Conservation (phyloP, 2,797 vertebrate species). For the Periophthalmus magnuspinnatus region DNA sequence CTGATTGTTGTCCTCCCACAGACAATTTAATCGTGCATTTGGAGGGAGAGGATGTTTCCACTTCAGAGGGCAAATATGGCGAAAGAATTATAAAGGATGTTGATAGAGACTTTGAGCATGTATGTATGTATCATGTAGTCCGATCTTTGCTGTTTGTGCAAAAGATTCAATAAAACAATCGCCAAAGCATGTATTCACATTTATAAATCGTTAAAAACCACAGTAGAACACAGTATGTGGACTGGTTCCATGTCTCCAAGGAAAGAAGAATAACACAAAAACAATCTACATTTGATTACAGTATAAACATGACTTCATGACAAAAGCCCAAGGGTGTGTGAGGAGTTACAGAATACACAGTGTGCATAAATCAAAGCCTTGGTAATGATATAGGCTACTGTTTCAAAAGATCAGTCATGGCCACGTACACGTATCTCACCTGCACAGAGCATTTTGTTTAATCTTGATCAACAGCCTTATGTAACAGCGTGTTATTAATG, state of each 20-base stretch:
- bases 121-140: too few species aligned
- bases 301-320: slow-evolving; percentile 8
- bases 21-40: slow-evolving; percentile 38
- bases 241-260: slow-evolving; percentile 33
- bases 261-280: slow-evolving; percentile 26
- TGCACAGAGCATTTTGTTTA: neutral
- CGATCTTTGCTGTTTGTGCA: slow-evolving; percentile 6
- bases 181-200: slow-evolving; percentile 2
- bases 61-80: neutral
- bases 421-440: neutral
- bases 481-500: neutral
- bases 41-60: neutral
- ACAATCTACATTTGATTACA: slow-evolving; percentile 22
- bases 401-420: neutral
- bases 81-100: slow-evolving; percentile 11
- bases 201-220: slow-evolving; percentile 20
- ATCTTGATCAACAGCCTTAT: neutral
- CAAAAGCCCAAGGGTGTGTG: slow-evolving; percentile 3
- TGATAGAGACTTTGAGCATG: slow-evolving; percentile 3
- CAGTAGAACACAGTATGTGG: slow-evolving; percentile 7
- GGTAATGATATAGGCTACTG: neutral
- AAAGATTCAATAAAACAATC: slow-evolving; percentile 30
- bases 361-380: neutral
- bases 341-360: slow-evolving; percentile 1
- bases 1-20: slow-evolving; percentile 43